Base-by-base conservation (phyloP, 1,140 invertebrate genomes). In the honey bee (Apis mellifera) region DNA sequence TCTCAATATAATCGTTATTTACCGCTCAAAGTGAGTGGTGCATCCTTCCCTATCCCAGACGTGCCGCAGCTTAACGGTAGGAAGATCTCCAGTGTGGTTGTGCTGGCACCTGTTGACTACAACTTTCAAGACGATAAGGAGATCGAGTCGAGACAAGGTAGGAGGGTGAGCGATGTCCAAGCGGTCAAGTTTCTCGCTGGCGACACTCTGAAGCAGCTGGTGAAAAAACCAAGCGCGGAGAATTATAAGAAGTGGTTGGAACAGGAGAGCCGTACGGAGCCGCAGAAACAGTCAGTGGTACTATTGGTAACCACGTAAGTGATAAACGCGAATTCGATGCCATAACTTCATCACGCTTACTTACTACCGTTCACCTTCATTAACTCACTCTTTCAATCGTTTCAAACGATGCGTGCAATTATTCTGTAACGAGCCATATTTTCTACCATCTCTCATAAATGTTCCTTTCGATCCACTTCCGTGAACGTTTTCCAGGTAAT, bases 241-340 rank as follows among this genome's bases (percentile, higher is more conserved):
- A 98, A 98, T 90, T 98, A 97, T 91, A 95, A 96, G 85, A 96
- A 95, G 86, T 98, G 97, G 96, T 93, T 98, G 54, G 95, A 97
- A 70, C 96, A 95, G 78, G 97, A 98, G 92, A 96, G 96, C 71
- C 95, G 95, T 69, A 97, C 96, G 1, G 95, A 96, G 42, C 93
- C 96, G 42, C 96, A 97, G 68, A 94, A 95, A 85, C 97, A 98
- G 89, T 96, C 97, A 1, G 97, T 98, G 54, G 95, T 98, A 83
- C 95, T 98, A 23, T 95, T 98, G 74, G 97, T 97, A 64, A 96
- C 96, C 52, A 96, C 95, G 97, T 97, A 94, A 96, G 96, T 95
- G 81, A 17, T 60, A 64, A 26, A 57, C n/a, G 48, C 12, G 42
- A 23, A 9, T 26, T 48, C 48, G 17, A 75, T 83, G 62, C 77